Conservation (phyloP, 2,113 vertebrate species). For the Salminus brasiliensis region DNA sequence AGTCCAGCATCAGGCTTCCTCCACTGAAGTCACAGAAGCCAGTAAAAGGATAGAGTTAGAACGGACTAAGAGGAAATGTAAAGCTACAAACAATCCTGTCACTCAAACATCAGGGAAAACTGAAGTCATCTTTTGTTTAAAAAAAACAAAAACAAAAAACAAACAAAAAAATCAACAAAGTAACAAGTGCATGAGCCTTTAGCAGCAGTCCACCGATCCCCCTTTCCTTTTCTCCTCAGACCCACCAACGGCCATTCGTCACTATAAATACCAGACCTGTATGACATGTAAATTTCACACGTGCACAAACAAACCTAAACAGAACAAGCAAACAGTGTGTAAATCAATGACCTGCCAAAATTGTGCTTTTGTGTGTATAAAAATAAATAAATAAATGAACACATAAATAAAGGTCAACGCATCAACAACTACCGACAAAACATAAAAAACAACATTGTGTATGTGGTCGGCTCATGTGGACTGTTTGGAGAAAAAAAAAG, state of each 20-base stretch:
- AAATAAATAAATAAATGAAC: too few relatives aligned
- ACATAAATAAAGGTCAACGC: slow-evolving; percentile 44
- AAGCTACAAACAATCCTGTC: slow-evolving; percentile 34
- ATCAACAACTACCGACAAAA: slow-evolving; percentile 57
- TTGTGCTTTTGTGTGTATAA: slow-evolving; percentile 70
- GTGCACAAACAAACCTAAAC: slow-evolving; percentile 30
- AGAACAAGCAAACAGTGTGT: slow-evolving; percentile 47
- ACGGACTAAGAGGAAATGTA: background rate
- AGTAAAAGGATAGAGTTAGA: background rate
- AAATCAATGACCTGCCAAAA: slow-evolving; percentile 63
- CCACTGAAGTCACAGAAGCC: background rate
- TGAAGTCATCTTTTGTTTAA: slow-evolving; percentile 11
- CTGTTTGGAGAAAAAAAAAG: slow-evolving; percentile 65
- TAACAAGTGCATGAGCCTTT: slow-evolving; percentile 49
- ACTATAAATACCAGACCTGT: slow-evolving; percentile 85
- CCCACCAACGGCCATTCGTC: slow-evolving; percentile 64
- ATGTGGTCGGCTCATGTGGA: slow-evolving; percentile 55
- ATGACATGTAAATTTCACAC: slow-evolving; percentile 75
- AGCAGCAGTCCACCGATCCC: slow-evolving; percentile 34
- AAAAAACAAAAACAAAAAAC: slow-evolving; percentile 6
- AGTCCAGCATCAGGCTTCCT: background rate
- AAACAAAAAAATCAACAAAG: background rate
- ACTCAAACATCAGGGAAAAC: slow-evolving; percentile 47
- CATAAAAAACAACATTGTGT: slow-evolving; percentile 68
- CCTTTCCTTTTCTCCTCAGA: slow-evolving; percentile 46